Base-by-base conservation (phyloP, 2,888 invertebrate genomes). In the Ferrisia virgata region DNA sequence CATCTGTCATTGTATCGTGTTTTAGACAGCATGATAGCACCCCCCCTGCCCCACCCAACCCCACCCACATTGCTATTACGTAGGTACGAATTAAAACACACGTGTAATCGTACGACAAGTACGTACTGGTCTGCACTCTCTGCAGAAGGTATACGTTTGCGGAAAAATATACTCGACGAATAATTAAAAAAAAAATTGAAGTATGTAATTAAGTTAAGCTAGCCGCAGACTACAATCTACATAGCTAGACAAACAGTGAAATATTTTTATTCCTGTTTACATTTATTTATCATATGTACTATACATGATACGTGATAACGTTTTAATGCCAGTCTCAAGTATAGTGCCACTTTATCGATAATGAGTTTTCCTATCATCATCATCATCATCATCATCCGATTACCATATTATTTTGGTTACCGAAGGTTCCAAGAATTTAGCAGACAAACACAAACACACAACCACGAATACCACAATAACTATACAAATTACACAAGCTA, bases 71-170 rank as follows among this genome's bases (percentile, higher is more conserved):
- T n/a, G n/a, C n/a, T n/a, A n/a, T n/a, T n/a, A n/a, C n/a, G n/a
- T n/a, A n/a, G 13, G 15, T 58, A 25, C 18, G 25, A 58, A 2
- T 58, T 58, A 11, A 58, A 58, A n/a, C 28, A 64, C 64, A 64
- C 64, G 64, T 64, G 64, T 64, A 64, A 64, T 64, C 58, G 64
- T 64, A 18, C 18, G 53, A 8, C 53, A 2, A 58, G 58, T 58
- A 58, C 58, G 18, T 6, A 15, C n/a, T 64, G 64, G 64, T 64
- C 64, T 28, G 11, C n/a, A n/a, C n/a, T n/a, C n/a, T n/a, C 25
- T 64, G 64, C 64, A n/a, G n/a, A n/a, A n/a, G n/a, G n/a, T n/a
- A 64, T 64, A 64, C 64, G 64, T 64, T 64, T 64, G 13, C 64
- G 64, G 64, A 64, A 64, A 64, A 64, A 64, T 28, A 64, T 64